phyloP scores from a whole-genome alignment of 2,888 invertebrate genomes.

The Platycheirus rosarum region DNA sequence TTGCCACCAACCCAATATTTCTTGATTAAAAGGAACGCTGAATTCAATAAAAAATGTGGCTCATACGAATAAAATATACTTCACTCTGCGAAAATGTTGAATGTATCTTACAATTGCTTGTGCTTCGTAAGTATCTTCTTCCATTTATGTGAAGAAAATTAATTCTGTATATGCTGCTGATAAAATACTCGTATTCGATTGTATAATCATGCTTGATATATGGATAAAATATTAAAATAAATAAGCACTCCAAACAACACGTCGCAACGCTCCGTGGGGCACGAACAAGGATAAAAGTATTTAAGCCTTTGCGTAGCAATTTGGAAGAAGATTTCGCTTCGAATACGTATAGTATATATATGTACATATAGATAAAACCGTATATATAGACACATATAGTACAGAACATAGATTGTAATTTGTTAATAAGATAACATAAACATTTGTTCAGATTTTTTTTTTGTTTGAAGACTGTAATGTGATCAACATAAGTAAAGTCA shows the following conservation, averaged over 20 bases:
- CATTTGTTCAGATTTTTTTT: no score
- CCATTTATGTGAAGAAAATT: neutral
- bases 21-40: slow-evolving; percentile 7
- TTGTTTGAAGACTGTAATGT: no score
- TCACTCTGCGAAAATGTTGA: neutral
- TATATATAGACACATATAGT: no score
- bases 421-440: no score
- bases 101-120: neutral
- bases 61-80: neutral
- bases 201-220: slow-evolving; percentile 6
- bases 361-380: no score
- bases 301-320: neutral
- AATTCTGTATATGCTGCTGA: slow-evolving; percentile 8
- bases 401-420: no score
- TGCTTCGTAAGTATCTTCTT: neutral
- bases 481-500: no score
- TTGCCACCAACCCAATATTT: slow-evolving; percentile 1
- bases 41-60: slow-evolving; percentile 5
- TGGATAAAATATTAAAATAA: neutral
- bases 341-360: no score
- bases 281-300: neutral
- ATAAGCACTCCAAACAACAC: neutral
- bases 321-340: neutral
- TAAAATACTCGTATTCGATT: slow-evolving; percentile 20
- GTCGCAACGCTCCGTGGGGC: neutral